A percentile compares a stretch with the other conserved stretches of the same genome.
These are phyloP conservation scores for Steatocranus sp. DNA, from an alignment of 2,797 vertebrate species.

Conservation along the genomic window DNA sequence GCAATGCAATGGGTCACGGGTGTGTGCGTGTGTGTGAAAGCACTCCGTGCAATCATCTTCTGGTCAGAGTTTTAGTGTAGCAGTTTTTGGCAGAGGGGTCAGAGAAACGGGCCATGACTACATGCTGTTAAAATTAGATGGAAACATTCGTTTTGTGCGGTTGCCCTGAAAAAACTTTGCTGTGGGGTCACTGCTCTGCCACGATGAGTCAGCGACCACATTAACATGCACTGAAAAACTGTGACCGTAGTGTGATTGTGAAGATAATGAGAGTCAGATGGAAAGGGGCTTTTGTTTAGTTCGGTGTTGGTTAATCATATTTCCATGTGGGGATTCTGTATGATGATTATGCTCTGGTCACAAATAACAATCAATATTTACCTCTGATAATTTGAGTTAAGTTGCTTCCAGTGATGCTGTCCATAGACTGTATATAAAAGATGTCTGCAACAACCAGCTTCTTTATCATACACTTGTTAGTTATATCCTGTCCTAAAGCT, in stretches of 20 bases:
- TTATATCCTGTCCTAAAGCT: not conserved
- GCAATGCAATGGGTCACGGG: conserved; percentile 2
- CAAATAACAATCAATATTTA: fast-evolving
- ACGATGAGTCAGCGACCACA: conserved; percentile 19
- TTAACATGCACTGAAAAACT: not conserved
- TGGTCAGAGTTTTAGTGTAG: not conserved
- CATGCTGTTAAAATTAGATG: not conserved
- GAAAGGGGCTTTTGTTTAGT: not conserved
- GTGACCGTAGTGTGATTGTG: conserved; percentile 6
- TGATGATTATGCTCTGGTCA: not conserved
- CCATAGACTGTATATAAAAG: not conserved
- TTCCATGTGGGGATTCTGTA: not conserved
- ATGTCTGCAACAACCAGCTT: not conserved
- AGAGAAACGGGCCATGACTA: not conserved
- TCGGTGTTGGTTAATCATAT: not conserved
- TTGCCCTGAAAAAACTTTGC: not conserved
- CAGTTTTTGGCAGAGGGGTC: not conserved
- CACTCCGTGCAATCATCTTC: not conserved
- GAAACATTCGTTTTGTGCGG: conserved; percentile 16
- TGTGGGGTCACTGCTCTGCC: conserved; percentile 7
- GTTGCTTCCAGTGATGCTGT: not conserved
- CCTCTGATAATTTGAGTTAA: not conserved
- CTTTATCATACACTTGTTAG: not conserved
- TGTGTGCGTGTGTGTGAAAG: conserved; percentile 10
- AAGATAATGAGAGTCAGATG: not conserved